A percentile compares a stretch with the other conserved stretches of the same genome.
Conservation (phyloP, 2,113 vertebrate species). For the Colossoma macropomum region DNA sequence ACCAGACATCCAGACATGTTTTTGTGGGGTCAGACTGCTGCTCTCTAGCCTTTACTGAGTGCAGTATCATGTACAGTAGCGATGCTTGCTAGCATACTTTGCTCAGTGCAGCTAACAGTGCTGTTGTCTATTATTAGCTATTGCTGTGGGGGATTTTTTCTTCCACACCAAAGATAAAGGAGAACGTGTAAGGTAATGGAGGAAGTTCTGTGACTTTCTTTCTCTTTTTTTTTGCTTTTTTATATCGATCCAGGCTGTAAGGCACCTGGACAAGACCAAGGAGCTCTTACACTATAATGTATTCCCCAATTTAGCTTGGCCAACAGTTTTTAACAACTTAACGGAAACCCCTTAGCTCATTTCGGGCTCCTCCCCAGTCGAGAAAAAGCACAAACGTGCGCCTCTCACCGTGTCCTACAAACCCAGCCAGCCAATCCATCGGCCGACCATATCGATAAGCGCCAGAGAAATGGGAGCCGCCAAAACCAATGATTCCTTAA, state of each 20-base stretch:
- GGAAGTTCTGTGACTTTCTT: not conserved
- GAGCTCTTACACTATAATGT: not conserved
- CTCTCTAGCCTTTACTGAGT: not conserved
- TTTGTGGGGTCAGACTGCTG: not conserved
- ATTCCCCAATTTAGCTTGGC: constrained; percentile 4
- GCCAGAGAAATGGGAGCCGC: constrained; percentile 71
- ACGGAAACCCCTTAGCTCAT: not conserved
- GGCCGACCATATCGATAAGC: constrained; percentile 70
- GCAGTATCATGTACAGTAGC: not conserved
- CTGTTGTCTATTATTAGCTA: not conserved
- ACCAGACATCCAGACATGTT: not conserved
- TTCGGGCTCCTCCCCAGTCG: constrained; percentile 4
- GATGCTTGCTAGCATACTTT: not conserved
- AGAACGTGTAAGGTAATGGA: not conserved
- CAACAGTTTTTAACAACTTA: constrained; percentile 10
- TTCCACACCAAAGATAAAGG: not conserved
- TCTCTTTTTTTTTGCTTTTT: not conserved
- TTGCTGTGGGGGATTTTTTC: not conserved
- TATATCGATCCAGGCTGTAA: not conserved
- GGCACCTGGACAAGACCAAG: not conserved
- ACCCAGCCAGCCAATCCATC: constrained; percentile 39
- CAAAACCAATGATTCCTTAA: constrained; percentile 77
- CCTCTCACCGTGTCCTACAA: constrained; percentile 28
- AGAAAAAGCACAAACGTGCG: not conserved
- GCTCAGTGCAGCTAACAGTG: not conserved